Conservation (phyloP, 2,797 vertebrate species). For the Florisuga fusca region DNA sequence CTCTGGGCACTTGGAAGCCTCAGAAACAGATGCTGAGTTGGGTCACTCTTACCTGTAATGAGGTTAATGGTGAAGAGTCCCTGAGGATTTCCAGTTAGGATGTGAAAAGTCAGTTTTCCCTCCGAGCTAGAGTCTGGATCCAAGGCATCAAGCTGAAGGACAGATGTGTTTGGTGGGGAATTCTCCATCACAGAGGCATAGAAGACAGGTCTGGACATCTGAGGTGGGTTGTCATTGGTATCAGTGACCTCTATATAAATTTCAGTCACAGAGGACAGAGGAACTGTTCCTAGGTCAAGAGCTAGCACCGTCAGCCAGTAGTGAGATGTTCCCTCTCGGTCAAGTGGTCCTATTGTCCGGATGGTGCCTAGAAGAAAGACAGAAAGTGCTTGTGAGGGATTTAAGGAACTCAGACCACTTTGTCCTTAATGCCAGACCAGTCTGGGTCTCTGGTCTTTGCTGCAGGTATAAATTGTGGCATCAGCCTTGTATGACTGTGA, state of each 20-base stretch:
- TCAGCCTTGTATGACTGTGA: background rate
- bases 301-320: constrained; percentile 94
- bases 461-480: background rate
- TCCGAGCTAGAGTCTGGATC: constrained; percentile 89
- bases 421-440: background rate
- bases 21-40: constrained; percentile 1
- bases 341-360: constrained; percentile 82
- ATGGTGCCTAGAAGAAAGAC: constrained; percentile 86
- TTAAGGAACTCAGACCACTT: background rate
- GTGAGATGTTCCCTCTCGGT: constrained; percentile 85
- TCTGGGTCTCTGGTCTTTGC: background rate
- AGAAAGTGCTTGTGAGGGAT: background rate
- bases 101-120: constrained; percentile 88
- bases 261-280: constrained; percentile 88
- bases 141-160: constrained; percentile 86
- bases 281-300: constrained; percentile 88
- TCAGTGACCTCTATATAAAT: constrained; percentile 92
- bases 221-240: constrained; percentile 93
- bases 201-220: constrained; percentile 89
- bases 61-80: constrained; percentile 85
- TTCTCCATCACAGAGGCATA: constrained; percentile 90
- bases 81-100: constrained; percentile 86
- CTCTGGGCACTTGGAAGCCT: background rate
- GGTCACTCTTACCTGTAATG: constrained; percentile 85
- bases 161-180: constrained; percentile 78